Percentiles rank a stretch among this genome's conserved stretches.
Evolutionary conservation across 92 coral and sea anemone genomes (phyloP).

Genomic region (Paragorgia papillata): DNA sequence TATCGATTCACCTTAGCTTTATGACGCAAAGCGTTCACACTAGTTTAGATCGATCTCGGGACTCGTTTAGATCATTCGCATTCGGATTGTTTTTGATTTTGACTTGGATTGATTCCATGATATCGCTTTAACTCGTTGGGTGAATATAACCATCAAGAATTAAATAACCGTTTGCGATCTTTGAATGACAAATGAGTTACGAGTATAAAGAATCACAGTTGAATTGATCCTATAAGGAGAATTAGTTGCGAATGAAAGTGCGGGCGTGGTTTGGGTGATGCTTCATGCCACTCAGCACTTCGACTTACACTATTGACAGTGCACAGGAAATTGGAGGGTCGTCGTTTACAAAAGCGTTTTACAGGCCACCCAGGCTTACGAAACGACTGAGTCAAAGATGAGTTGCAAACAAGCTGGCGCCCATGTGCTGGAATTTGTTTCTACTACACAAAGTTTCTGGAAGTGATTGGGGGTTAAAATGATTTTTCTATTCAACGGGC

Average conservation of each 20-base stretch:
- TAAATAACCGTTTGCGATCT: not conserved
- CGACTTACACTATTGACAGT: conserved; percentile 12
- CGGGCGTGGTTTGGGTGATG: not conserved
- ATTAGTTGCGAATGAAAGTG: not conserved
- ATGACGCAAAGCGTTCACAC: no score
- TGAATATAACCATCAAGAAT: no score
- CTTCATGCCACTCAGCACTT: conserved; percentile 12
- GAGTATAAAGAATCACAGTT: not conserved
- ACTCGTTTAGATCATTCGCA: no score
- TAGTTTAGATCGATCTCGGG: no score
- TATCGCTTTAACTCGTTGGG: no score
- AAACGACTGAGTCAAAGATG: not conserved
- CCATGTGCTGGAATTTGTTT: not conserved
- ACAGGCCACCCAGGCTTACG: conserved; percentile 30
- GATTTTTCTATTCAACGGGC: not conserved
- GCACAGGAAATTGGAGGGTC: conserved; percentile 30
- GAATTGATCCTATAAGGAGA: not conserved
- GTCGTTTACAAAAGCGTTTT: not conserved
- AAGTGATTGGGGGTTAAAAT: no score
- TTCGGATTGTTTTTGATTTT: no score
- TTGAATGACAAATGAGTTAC: not conserved
- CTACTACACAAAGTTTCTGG: not conserved
- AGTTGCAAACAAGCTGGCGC: not conserved
- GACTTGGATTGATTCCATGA: no score
- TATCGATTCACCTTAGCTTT: no score